Conservation (phyloP, 2,888 invertebrate species). For the Meganola albula region DNA sequence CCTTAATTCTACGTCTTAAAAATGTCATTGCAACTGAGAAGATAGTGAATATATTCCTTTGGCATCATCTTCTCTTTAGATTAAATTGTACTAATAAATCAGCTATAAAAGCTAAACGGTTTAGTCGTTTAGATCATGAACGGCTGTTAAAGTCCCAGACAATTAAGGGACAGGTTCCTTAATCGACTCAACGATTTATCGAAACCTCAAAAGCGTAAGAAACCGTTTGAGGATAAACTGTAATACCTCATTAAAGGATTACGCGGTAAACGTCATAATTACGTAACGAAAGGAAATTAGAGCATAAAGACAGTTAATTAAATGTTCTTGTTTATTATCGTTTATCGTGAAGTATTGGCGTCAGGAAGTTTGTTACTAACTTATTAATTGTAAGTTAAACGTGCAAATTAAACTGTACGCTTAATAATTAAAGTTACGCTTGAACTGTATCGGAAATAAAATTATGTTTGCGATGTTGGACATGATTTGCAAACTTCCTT, state of each 20-base stretch:
- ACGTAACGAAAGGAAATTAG: constrained; percentile 23
- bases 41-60: too few relatives aligned
- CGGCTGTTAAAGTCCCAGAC: too few relatives aligned
- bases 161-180: constrained; percentile 12
- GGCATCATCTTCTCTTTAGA: too few relatives aligned
- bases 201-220: constrained; percentile 42
- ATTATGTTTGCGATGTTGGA: too few relatives aligned
- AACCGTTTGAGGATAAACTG: constrained; percentile 43
- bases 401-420: constrained; percentile 14
- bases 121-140: too few relatives aligned
- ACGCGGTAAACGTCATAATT: constrained; percentile 13
- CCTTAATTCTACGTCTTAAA: too few relatives aligned
- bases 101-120: too few relatives aligned
- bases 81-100: constrained; percentile 24
- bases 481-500: too few relatives aligned
- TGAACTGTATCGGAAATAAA: too few relatives aligned
- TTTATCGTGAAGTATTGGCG: constrained; percentile 25
- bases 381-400: constrained; percentile 17
- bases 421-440: too few relatives aligned
- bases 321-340: constrained; percentile 15
- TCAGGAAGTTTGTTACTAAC: too few relatives aligned
- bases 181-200: constrained; percentile 31
- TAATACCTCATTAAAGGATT: constrained; percentile 18
- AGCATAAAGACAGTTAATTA: constrained; percentile 12
- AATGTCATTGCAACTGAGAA: too few relatives aligned